Conservation (phyloP, 1,140 invertebrate species). For the Tetragnatha versicolor region DNA sequence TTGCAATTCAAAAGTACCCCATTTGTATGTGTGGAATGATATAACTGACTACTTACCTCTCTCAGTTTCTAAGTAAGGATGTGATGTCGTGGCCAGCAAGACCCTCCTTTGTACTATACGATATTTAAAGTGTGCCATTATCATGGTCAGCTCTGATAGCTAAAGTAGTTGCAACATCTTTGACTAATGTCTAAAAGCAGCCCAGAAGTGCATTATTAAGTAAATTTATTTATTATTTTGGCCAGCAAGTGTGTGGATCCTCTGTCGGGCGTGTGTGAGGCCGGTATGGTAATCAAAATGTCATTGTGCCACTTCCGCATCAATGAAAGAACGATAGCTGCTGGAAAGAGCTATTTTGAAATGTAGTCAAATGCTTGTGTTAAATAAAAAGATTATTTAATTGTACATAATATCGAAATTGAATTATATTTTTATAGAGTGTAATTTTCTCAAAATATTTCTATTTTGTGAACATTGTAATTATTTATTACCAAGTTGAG, state of each 20-base stretch:
- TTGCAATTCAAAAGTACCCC: background rate
- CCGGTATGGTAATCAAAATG: slow-evolving; percentile 40
- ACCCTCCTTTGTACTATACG: too few relatives aligned
- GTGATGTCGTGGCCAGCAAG: too few relatives aligned
- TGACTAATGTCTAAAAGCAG: too few relatives aligned
- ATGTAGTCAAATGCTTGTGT: slow-evolving; percentile 40
- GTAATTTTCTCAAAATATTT: slow-evolving; percentile 34
- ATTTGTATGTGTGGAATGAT: background rate
- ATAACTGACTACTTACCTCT: slow-evolving; percentile 15
- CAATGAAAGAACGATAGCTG: slow-evolving; percentile 34
- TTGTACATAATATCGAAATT: slow-evolving; percentile 33
- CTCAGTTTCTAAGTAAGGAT: too few relatives aligned
- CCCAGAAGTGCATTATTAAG: too few relatives aligned
- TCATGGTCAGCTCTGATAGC: too few relatives aligned
- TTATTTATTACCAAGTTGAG: slow-evolving; percentile 41
- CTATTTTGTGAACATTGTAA: slow-evolving; percentile 13
- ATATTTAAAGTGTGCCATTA: too few relatives aligned
- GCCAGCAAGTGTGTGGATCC: too few relatives aligned
- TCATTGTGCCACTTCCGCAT: too few relatives aligned
- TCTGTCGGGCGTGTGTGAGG: too few relatives aligned
- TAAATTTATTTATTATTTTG: too few relatives aligned
- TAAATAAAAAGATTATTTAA: slow-evolving; percentile 39
- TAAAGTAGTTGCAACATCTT: too few relatives aligned
- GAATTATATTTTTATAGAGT: slow-evolving; percentile 32
- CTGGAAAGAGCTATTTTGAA: slow-evolving; percentile 21